Base-by-base conservation (phyloP, 2,113 vertebrate genomes). In the Scophthalmus maximus region DNA sequence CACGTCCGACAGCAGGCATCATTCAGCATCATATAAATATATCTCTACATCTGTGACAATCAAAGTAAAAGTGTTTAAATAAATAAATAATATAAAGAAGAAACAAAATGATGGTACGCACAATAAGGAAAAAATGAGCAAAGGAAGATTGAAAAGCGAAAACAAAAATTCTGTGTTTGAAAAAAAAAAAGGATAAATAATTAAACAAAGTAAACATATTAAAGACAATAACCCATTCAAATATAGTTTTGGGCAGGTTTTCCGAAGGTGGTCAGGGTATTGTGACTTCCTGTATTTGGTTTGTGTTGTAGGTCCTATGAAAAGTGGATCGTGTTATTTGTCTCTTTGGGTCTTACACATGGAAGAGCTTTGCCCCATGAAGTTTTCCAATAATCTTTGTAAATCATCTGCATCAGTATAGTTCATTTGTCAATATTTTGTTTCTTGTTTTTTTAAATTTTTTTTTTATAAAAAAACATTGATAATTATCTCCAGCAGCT, bases 101-200 rank as follows among this genome's bases (percentile, higher is more conserved):
- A 57, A 61, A 85, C n/a, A n/a, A 81, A 87, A 89, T 91, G 91
- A 92, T 91, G 90, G 91, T 91, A 64, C 89, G 34, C 78, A 91
- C 91, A 91, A 86, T 81, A 87, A 89, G 88, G 89, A 89, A 88
- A 87, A 59, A 92, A 92, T 85, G 85, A 22, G 22, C 32, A 90
- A 92, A 92, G 91, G 84, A 92, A 91, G 90, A 89, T 92, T 91
- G 89, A 89, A 91, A 91, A 85, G 85, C 84, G 4, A 69, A 89
- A 88, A 84, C 0, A 86, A 90, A 85, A 80, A 11, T 32, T n/a
- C 3, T 30, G 32, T 56, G 27, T 81, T 58, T 56, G 42, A 68
- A 69, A 51, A 64, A 69, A 68, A 47, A 63, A 30, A 68, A 63
- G 26, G n/a, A 68, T 14, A 76, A 61, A 64, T 4, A 29, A 34